Percentiles rank a stretch among this genome's conserved stretches.
phyloP scores from a whole-genome alignment of 2,888 invertebrate genomes.

The Acutogordius australiensis region DNA sequence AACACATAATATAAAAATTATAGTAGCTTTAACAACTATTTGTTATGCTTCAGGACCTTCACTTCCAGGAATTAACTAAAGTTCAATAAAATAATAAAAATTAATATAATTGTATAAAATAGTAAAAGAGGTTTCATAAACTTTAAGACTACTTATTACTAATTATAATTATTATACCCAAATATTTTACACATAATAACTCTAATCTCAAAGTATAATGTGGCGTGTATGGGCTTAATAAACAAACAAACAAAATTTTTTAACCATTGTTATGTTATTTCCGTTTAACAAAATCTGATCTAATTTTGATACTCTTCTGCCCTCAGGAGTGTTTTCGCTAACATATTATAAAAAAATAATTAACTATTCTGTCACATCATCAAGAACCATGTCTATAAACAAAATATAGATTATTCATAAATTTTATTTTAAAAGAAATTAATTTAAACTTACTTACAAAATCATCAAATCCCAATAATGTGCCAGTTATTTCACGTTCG shows the following conservation, averaged over 20 bases:
- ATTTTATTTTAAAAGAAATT: slow-evolving; percentile 12
- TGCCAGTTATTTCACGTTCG: slow-evolving; percentile 96
- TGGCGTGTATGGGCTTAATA: not conserved
- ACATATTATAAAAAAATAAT: slow-evolving; percentile 16
- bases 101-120: not conserved
- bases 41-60: slow-evolving; percentile 1
- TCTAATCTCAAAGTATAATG: not conserved
- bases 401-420: not conserved
- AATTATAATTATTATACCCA: slow-evolving; percentile 2
- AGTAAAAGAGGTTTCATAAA: not conserved
- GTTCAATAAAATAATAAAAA: not conserved
- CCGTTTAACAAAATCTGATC: slow-evolving; percentile 93
- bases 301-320: slow-evolving; percentile 68
- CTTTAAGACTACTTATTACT: not conserved
- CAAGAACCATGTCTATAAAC: slow-evolving; percentile 49
- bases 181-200: slow-evolving; percentile 2
- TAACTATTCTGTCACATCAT: slow-evolving; percentile 74
- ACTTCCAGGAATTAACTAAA: slow-evolving; percentile 3
- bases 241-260: not conserved
- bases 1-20: too few relatives aligned
- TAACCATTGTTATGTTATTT: slow-evolving; percentile 94
- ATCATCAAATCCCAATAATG: slow-evolving; percentile 79
- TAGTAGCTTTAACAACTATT: too few relatives aligned
- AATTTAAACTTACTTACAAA: slow-evolving; percentile 41
- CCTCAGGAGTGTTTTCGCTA: slow-evolving; percentile 68